Evolutionary conservation across 2,797 vertebrate genomes (phyloP).

Genomic region (Darevskia mixta): DNA sequence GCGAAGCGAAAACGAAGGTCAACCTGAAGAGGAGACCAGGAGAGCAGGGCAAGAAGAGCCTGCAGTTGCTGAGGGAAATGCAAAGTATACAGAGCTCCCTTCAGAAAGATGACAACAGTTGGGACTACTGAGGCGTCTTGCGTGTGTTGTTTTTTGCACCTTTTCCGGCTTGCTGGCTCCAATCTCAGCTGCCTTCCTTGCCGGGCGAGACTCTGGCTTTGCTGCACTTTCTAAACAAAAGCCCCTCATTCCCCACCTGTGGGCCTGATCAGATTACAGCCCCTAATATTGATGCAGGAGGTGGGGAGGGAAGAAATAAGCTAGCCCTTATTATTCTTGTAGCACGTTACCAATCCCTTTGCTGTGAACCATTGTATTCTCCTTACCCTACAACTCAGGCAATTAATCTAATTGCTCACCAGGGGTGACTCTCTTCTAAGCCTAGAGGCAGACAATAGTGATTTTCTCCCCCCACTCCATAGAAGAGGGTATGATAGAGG

Average conservation of each 20-base stretch:
- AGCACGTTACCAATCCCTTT: not conserved
- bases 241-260: conserved; percentile 19
- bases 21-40: conserved; percentile 83
- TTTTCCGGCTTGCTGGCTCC: conserved; percentile 29
- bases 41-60: conserved; percentile 86
- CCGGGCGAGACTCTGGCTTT: not conserved
- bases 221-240: conserved; percentile 49
- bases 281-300: not conserved
- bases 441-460: not conserved
- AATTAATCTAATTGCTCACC: not conserved
- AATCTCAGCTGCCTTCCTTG: conserved; percentile 37
- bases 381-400: not conserved
- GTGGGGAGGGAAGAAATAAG: not conserved
- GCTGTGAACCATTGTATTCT: not conserved
- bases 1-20: conserved; percentile 73
- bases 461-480: not conserved
- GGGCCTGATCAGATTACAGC: conserved; percentile 36
- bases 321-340: conserved; percentile 10
- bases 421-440: not conserved
- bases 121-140: conserved; percentile 76
- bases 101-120: conserved; percentile 79
- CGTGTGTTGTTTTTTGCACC: not conserved
- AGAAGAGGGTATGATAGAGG: not conserved
- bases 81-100: conserved; percentile 91
- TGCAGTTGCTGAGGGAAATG: conserved; percentile 92